These are phyloP conservation scores for Monochamus alternatus DNA, from an alignment of 2,888 invertebrate species.

Conservation along the genomic window DNA sequence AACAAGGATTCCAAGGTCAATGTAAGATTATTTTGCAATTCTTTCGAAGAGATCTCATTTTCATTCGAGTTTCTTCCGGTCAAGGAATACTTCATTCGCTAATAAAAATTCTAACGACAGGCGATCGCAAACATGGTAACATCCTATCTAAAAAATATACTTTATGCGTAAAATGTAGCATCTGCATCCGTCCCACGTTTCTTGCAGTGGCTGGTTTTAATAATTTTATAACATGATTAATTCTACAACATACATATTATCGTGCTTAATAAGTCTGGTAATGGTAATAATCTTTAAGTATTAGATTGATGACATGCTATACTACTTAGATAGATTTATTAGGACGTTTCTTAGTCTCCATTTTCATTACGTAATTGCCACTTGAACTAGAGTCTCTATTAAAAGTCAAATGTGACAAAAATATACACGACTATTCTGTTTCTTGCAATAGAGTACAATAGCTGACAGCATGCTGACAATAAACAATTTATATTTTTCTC, in stretches of 20 bases:
- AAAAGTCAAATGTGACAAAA: background rate
- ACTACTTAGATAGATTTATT: constrained; percentile 3
- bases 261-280: constrained; percentile 11
- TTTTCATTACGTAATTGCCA: constrained; percentile 12
- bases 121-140: constrained; percentile 19
- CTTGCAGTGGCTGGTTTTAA: constrained; percentile 5
- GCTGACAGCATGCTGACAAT: background rate
- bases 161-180: constrained; percentile 31
- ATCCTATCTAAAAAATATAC: constrained; percentile 25
- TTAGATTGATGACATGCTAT: constrained; percentile 6
- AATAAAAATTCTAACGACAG: constrained; percentile 9
- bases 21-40: too few species aligned
- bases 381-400: background rate
- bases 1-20: too few species aligned
- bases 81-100: background rate
- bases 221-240: constrained; percentile 19
- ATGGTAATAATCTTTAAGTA: background rate
- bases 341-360: background rate
- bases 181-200: constrained; percentile 23
- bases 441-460: background rate
- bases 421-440: background rate
- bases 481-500: background rate
- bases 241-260: background rate
- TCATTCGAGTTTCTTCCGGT: too few species aligned
- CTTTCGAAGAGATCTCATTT: too few species aligned